Percentiles rank a stretch among this genome's conserved stretches.
Conservation (phyloP, 64 coral and sea anemone species). For the Montipora capricornis region DNA sequence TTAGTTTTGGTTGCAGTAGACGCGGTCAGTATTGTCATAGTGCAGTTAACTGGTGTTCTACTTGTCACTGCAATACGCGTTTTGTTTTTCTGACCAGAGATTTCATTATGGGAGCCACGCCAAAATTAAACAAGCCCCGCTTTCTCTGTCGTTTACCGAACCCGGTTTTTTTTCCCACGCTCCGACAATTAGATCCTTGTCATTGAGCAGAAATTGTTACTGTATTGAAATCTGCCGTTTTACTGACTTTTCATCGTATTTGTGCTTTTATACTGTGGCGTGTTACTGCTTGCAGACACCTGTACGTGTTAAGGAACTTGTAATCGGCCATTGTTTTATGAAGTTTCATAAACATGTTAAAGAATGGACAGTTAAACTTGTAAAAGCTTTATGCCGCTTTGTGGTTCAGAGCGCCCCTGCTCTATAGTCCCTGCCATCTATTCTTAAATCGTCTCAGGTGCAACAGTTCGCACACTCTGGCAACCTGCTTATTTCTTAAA, state of each 20-base stretch:
- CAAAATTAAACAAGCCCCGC: background rate
- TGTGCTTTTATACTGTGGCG: constrained; percentile 11
- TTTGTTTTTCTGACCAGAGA: background rate
- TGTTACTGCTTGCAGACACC: constrained; percentile 1
- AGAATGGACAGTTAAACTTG: constrained; percentile 19
- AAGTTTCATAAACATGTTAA: constrained; percentile 5
- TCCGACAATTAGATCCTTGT: constrained; percentile 1
- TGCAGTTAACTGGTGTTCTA: background rate
- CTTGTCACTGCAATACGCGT: background rate
- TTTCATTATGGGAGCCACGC: constrained; percentile 4
- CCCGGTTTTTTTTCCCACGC: constrained; percentile 6
- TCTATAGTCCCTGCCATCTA: background rate
- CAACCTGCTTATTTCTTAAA: background rate
- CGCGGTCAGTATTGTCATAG: background rate
- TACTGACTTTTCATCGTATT: background rate
- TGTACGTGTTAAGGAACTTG: constrained; percentile 38
- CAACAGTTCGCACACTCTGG: background rate
- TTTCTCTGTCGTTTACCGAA: background rate
- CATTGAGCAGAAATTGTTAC: constrained; percentile 20
- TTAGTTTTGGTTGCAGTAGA: background rate
- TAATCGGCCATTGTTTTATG: background rate
- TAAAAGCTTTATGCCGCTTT: constrained; percentile 4
- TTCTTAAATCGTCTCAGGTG: background rate
- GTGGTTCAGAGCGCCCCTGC: background rate
- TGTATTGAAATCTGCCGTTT: constrained; percentile 25